Evolutionary conservation across 2,888 invertebrate genomes (phyloP).

Genomic region (Thereva unica): DNA sequence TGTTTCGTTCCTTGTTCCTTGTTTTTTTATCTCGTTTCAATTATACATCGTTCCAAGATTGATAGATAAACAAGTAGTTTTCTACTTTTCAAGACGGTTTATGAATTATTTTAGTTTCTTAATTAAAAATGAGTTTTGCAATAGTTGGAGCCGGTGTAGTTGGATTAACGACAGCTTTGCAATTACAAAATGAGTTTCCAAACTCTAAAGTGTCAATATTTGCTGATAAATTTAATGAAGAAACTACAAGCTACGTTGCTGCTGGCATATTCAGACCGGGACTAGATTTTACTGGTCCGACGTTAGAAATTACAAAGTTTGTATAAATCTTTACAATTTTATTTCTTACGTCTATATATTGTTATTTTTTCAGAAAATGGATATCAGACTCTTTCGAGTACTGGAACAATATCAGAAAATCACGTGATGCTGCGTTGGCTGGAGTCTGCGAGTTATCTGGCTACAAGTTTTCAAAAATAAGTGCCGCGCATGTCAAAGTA

Average conservation of each 20-base stretch:
- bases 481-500: conserved; percentile 68
- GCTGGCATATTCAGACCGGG: conserved; percentile 87
- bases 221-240: conserved; percentile 74
- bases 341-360: background rate
- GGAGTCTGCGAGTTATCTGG: conserved; percentile 77
- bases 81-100: too few species aligned
- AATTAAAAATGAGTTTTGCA: conserved; percentile 64
- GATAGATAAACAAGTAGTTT: too few species aligned
- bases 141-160: conserved; percentile 89
- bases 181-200: conserved; percentile 71
- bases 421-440: conserved; percentile 67
- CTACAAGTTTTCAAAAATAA: conserved; percentile 77
- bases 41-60: too few species aligned
- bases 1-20: too few species aligned
- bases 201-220: conserved; percentile 71
- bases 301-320: conserved; percentile 71
- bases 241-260: conserved; percentile 84
- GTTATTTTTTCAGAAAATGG: conserved; percentile 66
- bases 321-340: conserved; percentile 48
- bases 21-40: too few species aligned
- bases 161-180: conserved; percentile 79
- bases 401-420: conserved; percentile 71
- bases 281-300: conserved; percentile 72
- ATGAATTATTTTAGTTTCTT: too few species aligned
- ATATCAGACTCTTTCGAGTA: conserved; percentile 77